Percentiles rank a stretch among this genome's conserved stretches.
These are phyloP conservation scores for Epizoanthus scotinus DNA, from an alignment of 92 coral and sea anemone species.

Conservation along the genomic window DNA sequence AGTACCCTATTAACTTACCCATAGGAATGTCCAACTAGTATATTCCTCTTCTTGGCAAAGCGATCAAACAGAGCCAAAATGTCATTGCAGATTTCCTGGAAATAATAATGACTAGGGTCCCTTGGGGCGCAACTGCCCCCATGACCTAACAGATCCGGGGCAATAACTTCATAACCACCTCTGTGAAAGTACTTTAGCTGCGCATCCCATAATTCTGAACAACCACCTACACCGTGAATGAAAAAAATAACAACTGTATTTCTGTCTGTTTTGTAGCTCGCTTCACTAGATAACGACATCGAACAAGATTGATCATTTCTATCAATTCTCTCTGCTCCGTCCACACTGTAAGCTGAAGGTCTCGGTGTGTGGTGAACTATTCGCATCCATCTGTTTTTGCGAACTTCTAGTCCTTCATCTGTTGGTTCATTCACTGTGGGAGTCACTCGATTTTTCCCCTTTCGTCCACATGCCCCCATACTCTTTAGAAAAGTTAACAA, in stretches of 20 bases:
- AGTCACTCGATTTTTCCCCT: constrained; percentile 54
- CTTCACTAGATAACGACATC: not conserved
- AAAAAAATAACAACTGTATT: constrained; percentile 82
- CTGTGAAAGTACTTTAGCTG: constrained; percentile 81
- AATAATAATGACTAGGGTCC: constrained; percentile 64
- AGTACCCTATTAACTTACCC: constrained; percentile 66
- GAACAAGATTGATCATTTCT: constrained; percentile 17
- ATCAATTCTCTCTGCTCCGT: not conserved
- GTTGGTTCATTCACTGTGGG: constrained; percentile 66
- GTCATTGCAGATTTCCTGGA: constrained; percentile 80
- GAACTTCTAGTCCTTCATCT: constrained; percentile 76
- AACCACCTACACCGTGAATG: constrained; percentile 95
- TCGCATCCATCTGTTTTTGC: constrained; percentile 72
- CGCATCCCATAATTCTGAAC: constrained; percentile 92
- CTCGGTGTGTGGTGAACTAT: constrained; percentile 66
- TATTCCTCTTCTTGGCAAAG: constrained; percentile 82
- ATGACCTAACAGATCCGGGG: constrained; percentile 94
- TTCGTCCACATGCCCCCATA: constrained; percentile 41
- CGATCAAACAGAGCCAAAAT: constrained; percentile 88
- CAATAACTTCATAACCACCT: constrained; percentile 90
- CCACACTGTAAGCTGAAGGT: constrained; percentile 18
- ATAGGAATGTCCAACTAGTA: constrained; percentile 95
- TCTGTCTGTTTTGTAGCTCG: constrained; percentile 44
- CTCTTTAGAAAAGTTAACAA: no score
- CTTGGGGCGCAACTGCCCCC: constrained; percentile 91